Percentiles rank a stretch among this genome's conserved stretches.
These are phyloP conservation scores for Apis laboriosa DNA, from an alignment of 1,140 invertebrate genomes.

Conservation along the genomic window DNA sequence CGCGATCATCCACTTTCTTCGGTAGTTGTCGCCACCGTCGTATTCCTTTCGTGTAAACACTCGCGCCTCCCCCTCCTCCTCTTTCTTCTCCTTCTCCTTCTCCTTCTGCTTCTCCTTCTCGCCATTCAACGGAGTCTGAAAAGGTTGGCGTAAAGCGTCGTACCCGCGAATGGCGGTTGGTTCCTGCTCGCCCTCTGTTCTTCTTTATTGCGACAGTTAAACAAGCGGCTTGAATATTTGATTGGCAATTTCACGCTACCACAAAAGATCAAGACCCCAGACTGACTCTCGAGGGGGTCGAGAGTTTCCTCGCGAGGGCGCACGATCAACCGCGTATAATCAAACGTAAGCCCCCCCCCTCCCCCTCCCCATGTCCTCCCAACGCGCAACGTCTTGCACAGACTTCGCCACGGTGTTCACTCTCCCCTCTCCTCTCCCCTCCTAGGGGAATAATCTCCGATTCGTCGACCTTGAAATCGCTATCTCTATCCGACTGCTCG, in stretches of 20 bases:
- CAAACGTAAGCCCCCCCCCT: slow-evolving; percentile 40
- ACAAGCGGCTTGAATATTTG: slow-evolving; percentile 69
- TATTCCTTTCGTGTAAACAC: slow-evolving; percentile 46
- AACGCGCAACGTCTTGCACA: neutral
- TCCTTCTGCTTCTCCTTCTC: too few relatives aligned
- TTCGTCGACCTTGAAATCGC: slow-evolving; percentile 21
- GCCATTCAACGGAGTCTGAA: slow-evolving; percentile 18
- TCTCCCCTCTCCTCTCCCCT: too few relatives aligned
- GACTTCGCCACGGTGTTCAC: neutral
- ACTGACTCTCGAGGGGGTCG: slow-evolving; percentile 31
- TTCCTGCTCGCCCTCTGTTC: slow-evolving; percentile 42
- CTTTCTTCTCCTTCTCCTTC: too few relatives aligned
- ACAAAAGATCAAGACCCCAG: slow-evolving; percentile 59
- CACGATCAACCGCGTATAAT: slow-evolving; percentile 62
- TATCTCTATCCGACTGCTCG: neutral
- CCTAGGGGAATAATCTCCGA: neutral
- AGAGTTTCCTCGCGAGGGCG: slow-evolving; percentile 23
- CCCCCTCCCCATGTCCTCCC: neutral
- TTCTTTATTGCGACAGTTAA: slow-evolving; percentile 71
- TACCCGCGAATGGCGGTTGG: slow-evolving; percentile 31
- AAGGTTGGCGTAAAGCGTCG: slow-evolving; percentile 43
- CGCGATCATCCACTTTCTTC: neutral
- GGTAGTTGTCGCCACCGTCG: too few relatives aligned
- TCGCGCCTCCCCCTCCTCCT: slow-evolving; percentile 2
- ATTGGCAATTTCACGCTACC: slow-evolving; percentile 69